A percentile compares a stretch with the other conserved stretches of the same genome.
phyloP scores from a whole-genome alignment of 2,888 invertebrate species.

The Coecobrya sp. region DNA sequence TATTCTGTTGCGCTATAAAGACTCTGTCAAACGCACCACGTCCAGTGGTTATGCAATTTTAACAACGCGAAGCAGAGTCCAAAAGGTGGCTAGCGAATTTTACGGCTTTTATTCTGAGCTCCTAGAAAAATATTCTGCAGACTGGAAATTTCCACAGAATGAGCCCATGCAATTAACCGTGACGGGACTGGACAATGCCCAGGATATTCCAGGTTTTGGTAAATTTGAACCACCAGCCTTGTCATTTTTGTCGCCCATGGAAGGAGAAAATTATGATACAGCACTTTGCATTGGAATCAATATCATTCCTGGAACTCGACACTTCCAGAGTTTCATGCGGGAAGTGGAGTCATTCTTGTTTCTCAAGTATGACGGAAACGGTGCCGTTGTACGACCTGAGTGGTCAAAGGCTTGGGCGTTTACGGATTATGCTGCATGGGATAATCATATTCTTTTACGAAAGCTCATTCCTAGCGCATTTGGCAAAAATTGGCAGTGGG shows the following conservation, averaged over 20 bases:
- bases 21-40: slow-evolving; percentile 43
- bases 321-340: slow-evolving; percentile 53
- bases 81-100: slow-evolving; percentile 53
- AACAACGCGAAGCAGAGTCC: slow-evolving; percentile 44
- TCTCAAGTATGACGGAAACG: slow-evolving; percentile 32
- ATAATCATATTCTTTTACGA: slow-evolving; percentile 47
- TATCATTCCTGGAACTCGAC: slow-evolving; percentile 61
- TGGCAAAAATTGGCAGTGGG: slow-evolving; percentile 68
- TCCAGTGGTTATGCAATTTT: slow-evolving; percentile 71
- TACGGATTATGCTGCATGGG: slow-evolving; percentile 35
- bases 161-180: slow-evolving; percentile 40
- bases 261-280: slow-evolving; percentile 47
- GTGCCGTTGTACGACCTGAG: slow-evolving; percentile 71
- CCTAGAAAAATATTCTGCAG: background rate
- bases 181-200: slow-evolving; percentile 40
- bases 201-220: slow-evolving; percentile 57
- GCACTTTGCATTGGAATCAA: slow-evolving; percentile 43
- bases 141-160: slow-evolving; percentile 65
- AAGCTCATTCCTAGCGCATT: slow-evolving; percentile 66
- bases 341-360: slow-evolving; percentile 66
- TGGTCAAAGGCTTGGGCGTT: slow-evolving; percentile 78
- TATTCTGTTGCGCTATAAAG: slow-evolving; percentile 54
- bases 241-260: slow-evolving; percentile 53
- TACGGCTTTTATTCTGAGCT: slow-evolving; percentile 47
- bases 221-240: slow-evolving; percentile 66